These are phyloP conservation scores for Troides helena DNA, from an alignment of 2,888 invertebrate species.

Conservation along the genomic window DNA sequence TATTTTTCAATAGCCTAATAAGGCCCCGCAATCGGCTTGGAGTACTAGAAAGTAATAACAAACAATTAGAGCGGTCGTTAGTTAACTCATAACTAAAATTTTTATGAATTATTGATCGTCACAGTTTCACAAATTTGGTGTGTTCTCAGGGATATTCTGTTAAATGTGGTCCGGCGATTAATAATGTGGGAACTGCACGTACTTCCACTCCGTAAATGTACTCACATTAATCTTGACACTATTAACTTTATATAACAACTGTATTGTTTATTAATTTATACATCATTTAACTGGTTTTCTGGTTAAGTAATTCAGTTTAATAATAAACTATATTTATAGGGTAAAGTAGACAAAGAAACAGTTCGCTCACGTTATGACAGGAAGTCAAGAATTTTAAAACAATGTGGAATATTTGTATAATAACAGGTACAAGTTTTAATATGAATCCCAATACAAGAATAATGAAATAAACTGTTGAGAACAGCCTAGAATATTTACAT, in stretches of 20 bases:
- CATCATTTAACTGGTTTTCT: neutral
- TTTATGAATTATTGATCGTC: slow-evolving; percentile 21
- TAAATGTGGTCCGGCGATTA: slow-evolving; percentile 13
- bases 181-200: slow-evolving; percentile 20
- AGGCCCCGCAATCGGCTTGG: slow-evolving; percentile 7
- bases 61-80: slow-evolving; percentile 2
- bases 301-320: neutral
- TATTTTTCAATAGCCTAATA: slow-evolving; percentile 16
- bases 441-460: too few relatives aligned
- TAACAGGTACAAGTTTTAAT: too few relatives aligned
- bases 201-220: slow-evolving; percentile 4
- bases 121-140: slow-evolving; percentile 17
- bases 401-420: too few relatives aligned
- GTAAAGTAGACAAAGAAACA: too few relatives aligned
- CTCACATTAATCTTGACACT: slow-evolving; percentile 10
- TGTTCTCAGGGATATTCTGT: slow-evolving; percentile 18
- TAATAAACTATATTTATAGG: neutral
- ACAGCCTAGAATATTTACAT: too few relatives aligned
- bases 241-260: neutral
- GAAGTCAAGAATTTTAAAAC: too few relatives aligned
- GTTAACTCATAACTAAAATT: slow-evolving; percentile 21
- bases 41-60: slow-evolving; percentile 11
- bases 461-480: too few relatives aligned
- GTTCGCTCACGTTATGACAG: too few relatives aligned
- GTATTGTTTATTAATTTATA: neutral